Conservation (phyloP, 2,797 vertebrate species). For the Botia kubotai region DNA sequence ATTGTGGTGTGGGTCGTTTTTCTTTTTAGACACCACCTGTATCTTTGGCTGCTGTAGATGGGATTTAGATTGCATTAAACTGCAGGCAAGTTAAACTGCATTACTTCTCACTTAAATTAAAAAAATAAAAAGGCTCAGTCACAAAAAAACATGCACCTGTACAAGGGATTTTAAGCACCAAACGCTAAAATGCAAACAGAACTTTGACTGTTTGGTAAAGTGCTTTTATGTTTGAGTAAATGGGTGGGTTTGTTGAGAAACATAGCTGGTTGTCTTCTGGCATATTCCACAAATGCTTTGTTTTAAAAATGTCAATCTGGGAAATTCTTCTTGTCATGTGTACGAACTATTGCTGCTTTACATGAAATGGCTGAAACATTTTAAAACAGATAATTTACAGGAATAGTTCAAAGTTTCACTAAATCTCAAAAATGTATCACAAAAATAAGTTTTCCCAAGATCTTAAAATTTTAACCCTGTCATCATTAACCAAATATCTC, state of each 20-base stretch:
- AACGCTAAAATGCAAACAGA: slow-evolving; percentile 19
- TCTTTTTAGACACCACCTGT: background rate
- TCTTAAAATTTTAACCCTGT: too few relatives aligned
- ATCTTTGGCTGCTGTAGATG: background rate
- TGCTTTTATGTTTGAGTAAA: slow-evolving; percentile 8
- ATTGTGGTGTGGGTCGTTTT: background rate
- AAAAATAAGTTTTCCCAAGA: too few relatives aligned
- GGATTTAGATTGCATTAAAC: slow-evolving; percentile 8
- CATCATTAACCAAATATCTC: too few relatives aligned
- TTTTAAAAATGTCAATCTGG: background rate
- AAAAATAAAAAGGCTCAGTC: slow-evolving; percentile 15
- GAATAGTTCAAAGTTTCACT: background rate
- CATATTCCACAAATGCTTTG: background rate
- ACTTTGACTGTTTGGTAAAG: slow-evolving; percentile 15
- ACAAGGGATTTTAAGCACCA: background rate
- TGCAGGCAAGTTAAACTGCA: background rate
- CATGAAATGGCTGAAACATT: background rate
- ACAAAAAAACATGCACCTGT: background rate
- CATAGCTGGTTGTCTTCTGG: background rate
- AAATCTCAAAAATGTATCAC: background rate
- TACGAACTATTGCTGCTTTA: background rate
- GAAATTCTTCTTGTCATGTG: slow-evolving; percentile 6
- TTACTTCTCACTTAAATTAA: background rate
- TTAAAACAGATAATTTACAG: background rate
- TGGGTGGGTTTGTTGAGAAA: slow-evolving; percentile 17